Percentiles rank a stretch among this genome's conserved stretches.
Evolutionary conservation across 2,888 invertebrate genomes (phyloP).

Genomic region (Parapristionchus giblindavisi): DNA sequence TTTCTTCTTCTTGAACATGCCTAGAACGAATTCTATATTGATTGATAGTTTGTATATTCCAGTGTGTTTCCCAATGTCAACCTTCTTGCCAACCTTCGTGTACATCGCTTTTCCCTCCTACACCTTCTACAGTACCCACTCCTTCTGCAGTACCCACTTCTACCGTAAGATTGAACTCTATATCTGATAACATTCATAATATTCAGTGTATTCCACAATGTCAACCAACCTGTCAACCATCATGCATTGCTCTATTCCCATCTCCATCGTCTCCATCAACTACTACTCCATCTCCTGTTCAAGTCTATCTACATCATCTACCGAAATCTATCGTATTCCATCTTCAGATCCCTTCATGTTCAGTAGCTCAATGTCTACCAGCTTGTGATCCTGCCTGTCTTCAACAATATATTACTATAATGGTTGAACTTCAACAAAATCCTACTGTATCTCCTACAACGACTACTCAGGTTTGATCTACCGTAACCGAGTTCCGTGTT

Average conservation of each 20-base stretch:
- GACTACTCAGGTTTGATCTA: too few relatives aligned
- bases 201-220: conserved; percentile 28
- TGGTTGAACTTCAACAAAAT: too few relatives aligned
- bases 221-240: conserved; percentile 21
- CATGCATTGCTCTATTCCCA: conserved; percentile 14
- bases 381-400: conserved; percentile 28
- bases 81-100: too few relatives aligned
- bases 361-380: conserved; percentile 32
- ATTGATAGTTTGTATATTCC: not conserved
- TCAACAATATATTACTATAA: too few relatives aligned
- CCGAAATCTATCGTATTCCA: too few relatives aligned
- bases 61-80: too few relatives aligned
- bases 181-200: not conserved
- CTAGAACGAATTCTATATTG: not conserved
- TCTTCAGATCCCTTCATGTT: too few relatives aligned
- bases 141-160: too few relatives aligned
- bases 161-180: too few relatives aligned
- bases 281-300: not conserved
- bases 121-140: not conserved
- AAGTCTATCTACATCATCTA: not conserved
- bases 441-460: too few relatives aligned
- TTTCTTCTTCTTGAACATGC: too few relatives aligned
- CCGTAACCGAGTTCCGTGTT: too few relatives aligned
- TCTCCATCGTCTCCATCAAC: not conserved
- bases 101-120: not conserved